Conservation (phyloP, 2,888 invertebrate species). For the Morinoia aosen region DNA sequence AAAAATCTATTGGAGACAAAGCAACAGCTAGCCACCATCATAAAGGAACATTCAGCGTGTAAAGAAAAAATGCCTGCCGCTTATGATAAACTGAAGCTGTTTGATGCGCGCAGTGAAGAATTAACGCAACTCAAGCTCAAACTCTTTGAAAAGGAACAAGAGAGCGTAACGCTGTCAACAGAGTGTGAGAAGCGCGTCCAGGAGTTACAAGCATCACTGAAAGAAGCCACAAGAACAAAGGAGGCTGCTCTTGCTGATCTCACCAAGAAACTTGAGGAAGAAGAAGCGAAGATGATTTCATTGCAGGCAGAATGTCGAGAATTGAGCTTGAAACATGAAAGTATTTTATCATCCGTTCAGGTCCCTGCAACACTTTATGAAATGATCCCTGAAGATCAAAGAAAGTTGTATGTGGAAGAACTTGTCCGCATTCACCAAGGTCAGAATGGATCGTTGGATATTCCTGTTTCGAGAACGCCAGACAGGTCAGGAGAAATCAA, state of each 20-base stretch:
- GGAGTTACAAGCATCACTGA: neutral
- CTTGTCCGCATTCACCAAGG: neutral
- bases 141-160: conserved; percentile 25
- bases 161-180: neutral
- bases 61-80: neutral
- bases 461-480: conserved; percentile 5
- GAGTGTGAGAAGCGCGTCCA: neutral
- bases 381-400: neutral
- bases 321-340: neutral
- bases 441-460: neutral
- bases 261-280: neutral
- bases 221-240: neutral
- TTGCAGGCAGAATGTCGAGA: conserved; percentile 31
- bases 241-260: neutral
- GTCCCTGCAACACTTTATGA: neutral
- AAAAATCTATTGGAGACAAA: neutral
- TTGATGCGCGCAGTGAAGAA: neutral
- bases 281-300: neutral
- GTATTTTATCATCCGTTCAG: neutral
- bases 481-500: neutral
- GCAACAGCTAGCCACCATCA: neutral
- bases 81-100: neutral
- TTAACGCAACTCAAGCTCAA: neutral
- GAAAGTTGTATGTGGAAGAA: neutral
- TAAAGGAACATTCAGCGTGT: neutral